Evolutionary conservation across 2,113 vertebrate genomes (phyloP), one percentile per base, ranked within the genome.

Genomic region (Poeciliopsis turrubarensis): DNA sequence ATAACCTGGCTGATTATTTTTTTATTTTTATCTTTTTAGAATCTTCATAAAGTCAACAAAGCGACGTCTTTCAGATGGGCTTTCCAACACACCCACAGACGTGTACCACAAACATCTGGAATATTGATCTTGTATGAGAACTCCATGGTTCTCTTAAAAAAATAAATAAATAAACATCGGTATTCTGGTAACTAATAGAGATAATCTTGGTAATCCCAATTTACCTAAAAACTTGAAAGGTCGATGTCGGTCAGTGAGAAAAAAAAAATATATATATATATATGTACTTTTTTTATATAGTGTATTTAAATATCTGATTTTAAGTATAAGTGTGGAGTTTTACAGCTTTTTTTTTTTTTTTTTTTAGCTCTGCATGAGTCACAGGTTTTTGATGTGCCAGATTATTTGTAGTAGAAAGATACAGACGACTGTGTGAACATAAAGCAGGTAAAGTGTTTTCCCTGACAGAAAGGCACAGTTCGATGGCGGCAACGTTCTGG

Each of bases 401-500:
- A 86, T 82, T 62, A 26, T 66, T 73, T 57, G 77, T 17, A 62
- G 65, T 65, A 60, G 67, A 74, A 84, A 84, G 70, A 74, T 83
- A 80, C 83, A 80, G 81, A 81, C 34, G 65, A 78, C 29, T 76
- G 71, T 73, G 73, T 34, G 71, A 75, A 85, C 75, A 57, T 79
- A 60, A 80, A 81, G 78, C 70, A 78, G 83, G 78, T 69, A 79
- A 65, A 83, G 80, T 86, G 68, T 82, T 81, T 81, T 76, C 39
- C 73, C 76, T 84, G 83, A 75, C 66, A 89, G 77, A 76, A 82
- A 74, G 78, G 51, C 62, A 25, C 37, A 62, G 67, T 69, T 25
- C 61, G 71, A 84, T 27, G 57, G 70, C 67, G 63, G 60, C 69
- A 83, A 80, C 80, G 75, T 77, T 72, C 60, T 37, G 72, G 71